Evolutionary conservation across 2,888 invertebrate genomes (phyloP).

Genomic region (Calameuta filiformis): DNA sequence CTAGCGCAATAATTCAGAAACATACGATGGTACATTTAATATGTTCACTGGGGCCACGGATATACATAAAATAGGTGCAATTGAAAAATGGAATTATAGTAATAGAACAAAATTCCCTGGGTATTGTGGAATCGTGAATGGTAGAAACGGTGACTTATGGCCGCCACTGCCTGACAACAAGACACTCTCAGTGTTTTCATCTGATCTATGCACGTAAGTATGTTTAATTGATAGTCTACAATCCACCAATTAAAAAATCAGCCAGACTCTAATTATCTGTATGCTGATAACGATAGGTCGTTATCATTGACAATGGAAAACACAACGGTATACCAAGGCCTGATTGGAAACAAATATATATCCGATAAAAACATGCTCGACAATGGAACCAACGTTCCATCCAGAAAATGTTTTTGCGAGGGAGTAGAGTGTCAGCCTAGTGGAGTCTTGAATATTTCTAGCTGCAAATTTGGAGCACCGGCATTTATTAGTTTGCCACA

Average conservation of each 20-base stretch:
- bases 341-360: conserved; percentile 69
- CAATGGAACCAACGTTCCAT: conserved; percentile 73
- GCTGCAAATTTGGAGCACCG: conserved; percentile 84
- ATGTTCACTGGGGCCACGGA: conserved; percentile 80
- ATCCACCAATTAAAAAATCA: too few species aligned
- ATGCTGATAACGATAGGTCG: too few species aligned
- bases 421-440: conserved; percentile 64
- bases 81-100: conserved; percentile 78
- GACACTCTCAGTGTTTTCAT: conserved; percentile 75
- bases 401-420: conserved; percentile 77
- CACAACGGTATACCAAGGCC: conserved; percentile 62
- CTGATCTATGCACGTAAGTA: conserved; percentile 83
- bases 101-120: conserved; percentile 69
- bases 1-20: conserved; percentile 79
- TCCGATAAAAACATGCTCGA: conserved; percentile 77
- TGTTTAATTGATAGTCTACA: neutral
- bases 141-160: conserved; percentile 85
- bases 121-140: conserved; percentile 77
- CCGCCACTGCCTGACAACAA: conserved; percentile 74
- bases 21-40: conserved; percentile 81
- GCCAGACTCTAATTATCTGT: too few species aligned
- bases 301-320: conserved; percentile 26
- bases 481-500: conserved; percentile 86
- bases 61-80: conserved; percentile 74
- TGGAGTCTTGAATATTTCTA: conserved; percentile 80